Evolutionary conservation across 2,888 invertebrate genomes (phyloP), one percentile per base, ranked within the genome.

Genomic region (Chloroclystis v-ata): DNA sequence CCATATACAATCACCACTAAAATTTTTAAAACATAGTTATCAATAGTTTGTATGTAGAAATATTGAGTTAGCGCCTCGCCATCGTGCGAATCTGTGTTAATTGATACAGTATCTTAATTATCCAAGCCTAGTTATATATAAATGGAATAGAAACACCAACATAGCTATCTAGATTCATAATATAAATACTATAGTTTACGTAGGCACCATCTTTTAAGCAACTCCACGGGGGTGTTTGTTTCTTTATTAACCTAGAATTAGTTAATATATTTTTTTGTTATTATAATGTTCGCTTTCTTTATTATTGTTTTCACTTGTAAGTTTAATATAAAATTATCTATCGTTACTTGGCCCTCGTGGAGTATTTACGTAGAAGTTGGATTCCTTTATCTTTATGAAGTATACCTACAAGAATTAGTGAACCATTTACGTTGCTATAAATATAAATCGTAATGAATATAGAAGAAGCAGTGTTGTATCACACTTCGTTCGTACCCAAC

Each of bases 91-190:
- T 60, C 73, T 68, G 61, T 69, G 75, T 69, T 67, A 69, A 66
- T 60, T 67, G 69, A 66, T 60, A 76, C 77, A 67, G 55, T 75
- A 69, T 69, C 65, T 69, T 57, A 59, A 61, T 60, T 74, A 78
- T 73, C 77, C 78, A 81, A 82, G 79, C 77, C 71, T 79, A 80
- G 78, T 71, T 79, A 72, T 80, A 73, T 47, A 46, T 75, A 56
- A 81, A 80, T 77, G 81, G 74, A 75, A 83, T 84, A 86, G 83
- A 75, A 78, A 86, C 86, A 86, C 86, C 86, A 86, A 85, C 78
- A 79, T 86, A 86, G 83, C 68, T 62, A 79, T 72, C 74, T 86
- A 85, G 82, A 75, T 72, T 77, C 75, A 81, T 81, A 66, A 35
- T 35, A 20, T 70, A 75, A 71, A 69, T 74, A 75, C 73, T 75